Evolutionary conservation across 2,113 vertebrate genomes (phyloP).

Genomic region (Toxotes chatareus): DNA sequence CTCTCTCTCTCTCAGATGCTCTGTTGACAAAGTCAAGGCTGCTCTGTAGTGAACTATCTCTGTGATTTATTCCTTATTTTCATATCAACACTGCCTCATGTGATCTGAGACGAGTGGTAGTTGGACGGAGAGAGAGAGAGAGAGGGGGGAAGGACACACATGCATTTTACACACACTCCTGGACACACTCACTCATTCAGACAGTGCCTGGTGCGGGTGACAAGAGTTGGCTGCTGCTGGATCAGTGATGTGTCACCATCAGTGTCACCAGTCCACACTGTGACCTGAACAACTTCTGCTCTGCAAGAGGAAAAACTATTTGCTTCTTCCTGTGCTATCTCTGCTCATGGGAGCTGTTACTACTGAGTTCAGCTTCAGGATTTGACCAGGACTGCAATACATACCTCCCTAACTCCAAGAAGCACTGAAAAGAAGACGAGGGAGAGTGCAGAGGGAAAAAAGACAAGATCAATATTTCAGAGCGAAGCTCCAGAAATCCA

Average conservation of each 20-base stretch:
- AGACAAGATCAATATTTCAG: slow-evolving; percentile 59
- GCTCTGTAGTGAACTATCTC: slow-evolving; percentile 78
- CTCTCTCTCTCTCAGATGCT: slow-evolving; percentile 61
- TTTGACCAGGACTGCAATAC: slow-evolving; percentile 74
- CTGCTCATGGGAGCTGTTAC: slow-evolving; percentile 32
- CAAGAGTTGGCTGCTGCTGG: slow-evolving; percentile 59
- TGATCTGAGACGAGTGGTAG: slow-evolving; percentile 61
- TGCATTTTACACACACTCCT: slow-evolving; percentile 38
- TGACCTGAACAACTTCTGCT: slow-evolving; percentile 73
- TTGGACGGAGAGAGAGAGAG: slow-evolving; percentile 35
- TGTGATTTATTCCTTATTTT: slow-evolving; percentile 83
- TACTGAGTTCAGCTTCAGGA: slow-evolving; percentile 40
- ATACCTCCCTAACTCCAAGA: slow-evolving; percentile 52
- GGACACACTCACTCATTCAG: slow-evolving; percentile 50
- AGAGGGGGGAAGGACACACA: slow-evolving; percentile 21
- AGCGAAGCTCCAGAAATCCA: slow-evolving; percentile 49
- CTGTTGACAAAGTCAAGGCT: slow-evolving; percentile 83
- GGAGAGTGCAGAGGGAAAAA: slow-evolving; percentile 44
- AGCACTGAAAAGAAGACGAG: slow-evolving; percentile 27
- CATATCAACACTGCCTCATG: slow-evolving; percentile 68
- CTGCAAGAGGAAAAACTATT: slow-evolving; percentile 35
- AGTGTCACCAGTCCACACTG: slow-evolving; percentile 69
- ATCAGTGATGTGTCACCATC: slow-evolving; percentile 73
- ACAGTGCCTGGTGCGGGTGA: slow-evolving; percentile 47
- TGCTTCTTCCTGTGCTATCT: slow-evolving; percentile 23